These are phyloP conservation scores for Dusona sp. DNA, from an alignment of 2,888 invertebrate species.

Conservation along the genomic window DNA sequence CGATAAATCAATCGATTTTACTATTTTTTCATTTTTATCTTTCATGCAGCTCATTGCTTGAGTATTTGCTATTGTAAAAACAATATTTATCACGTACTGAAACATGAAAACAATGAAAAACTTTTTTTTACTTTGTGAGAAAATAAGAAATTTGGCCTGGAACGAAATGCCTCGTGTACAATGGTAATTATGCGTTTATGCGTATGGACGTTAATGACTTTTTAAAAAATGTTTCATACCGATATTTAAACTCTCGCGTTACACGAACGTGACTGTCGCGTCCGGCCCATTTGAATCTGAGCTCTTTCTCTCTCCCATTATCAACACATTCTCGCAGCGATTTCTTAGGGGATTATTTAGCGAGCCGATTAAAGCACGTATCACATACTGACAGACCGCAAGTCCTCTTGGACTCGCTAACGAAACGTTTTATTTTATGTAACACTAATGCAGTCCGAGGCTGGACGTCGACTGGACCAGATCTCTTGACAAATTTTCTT, in stretches of 20 bases:
- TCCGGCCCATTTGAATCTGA: constrained; percentile 43
- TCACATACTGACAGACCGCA: constrained; percentile 29
- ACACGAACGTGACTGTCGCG: constrained; percentile 29
- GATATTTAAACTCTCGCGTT: constrained; percentile 27
- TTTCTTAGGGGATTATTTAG: constrained; percentile 65
- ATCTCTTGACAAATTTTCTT: not conserved
- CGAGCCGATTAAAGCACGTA: constrained; percentile 63
- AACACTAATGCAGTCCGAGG: constrained; percentile 23
- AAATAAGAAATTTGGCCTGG: too few species aligned
- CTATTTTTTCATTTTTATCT: too few species aligned
- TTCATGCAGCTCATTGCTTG: too few species aligned
- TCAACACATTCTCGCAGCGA: constrained; percentile 54
- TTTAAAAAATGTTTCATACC: not conserved
- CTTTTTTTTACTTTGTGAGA: too few species aligned
- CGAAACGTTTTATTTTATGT: constrained; percentile 32
- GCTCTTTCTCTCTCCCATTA: constrained; percentile 18
- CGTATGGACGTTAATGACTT: not conserved
- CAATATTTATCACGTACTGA: not conserved
- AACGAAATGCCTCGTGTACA: not conserved
- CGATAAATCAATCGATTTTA: too few species aligned
- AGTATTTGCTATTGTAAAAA: too few species aligned
- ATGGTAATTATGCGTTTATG: not conserved
- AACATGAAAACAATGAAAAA: not conserved
- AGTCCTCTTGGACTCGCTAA: constrained; percentile 19
- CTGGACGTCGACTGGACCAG: not conserved